These are phyloP conservation scores for Carassius carassius DNA, from an alignment of 2,113 vertebrate genomes.

Conservation along the genomic window DNA sequence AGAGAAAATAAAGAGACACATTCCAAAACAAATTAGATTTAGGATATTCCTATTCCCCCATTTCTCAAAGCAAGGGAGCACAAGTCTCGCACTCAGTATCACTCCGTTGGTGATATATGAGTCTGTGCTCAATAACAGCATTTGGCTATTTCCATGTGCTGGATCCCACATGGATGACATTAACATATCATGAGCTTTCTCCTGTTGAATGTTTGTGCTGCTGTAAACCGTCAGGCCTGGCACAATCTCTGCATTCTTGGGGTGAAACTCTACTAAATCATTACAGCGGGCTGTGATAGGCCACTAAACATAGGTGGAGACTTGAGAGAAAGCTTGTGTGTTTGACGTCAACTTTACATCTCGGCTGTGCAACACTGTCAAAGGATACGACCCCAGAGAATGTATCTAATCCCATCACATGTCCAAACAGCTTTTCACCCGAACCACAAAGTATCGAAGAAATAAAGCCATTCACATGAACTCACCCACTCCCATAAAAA, in stretches of 20 bases:
- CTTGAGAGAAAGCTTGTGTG: background rate
- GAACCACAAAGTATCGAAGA: constrained; percentile 9
- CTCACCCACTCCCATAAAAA: constrained; percentile 43
- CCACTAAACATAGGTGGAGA: constrained; percentile 17
- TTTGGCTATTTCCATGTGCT: constrained; percentile 49
- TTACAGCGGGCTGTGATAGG: constrained; percentile 7
- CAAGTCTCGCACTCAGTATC: constrained; percentile 42
- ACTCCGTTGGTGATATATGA: constrained; percentile 56
- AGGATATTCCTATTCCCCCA: constrained; percentile 44
- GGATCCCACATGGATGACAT: constrained; percentile 73
- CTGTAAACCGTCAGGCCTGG: constrained; percentile 65
- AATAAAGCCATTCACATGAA: constrained; percentile 28
- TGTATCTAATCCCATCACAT: constrained; percentile 16
- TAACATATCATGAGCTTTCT: constrained; percentile 74
- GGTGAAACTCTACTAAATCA: constrained; percentile 44
- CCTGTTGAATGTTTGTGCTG: constrained; percentile 64
- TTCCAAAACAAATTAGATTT: constrained; percentile 47
- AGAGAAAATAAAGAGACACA: constrained; percentile 42
- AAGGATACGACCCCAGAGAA: background rate
- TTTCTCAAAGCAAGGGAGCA: constrained; percentile 47
- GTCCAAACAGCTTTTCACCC: constrained; percentile 21
- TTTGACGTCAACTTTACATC: constrained; percentile 34
- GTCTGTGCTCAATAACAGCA: constrained; percentile 34
- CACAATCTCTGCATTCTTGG: constrained; percentile 66
- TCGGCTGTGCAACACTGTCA: constrained; percentile 16